Percentiles rank a stretch among this genome's conserved stretches.
Evolutionary conservation across 2,113 vertebrate species (phyloP).

Genomic region (Thermophis baileyi): DNA sequence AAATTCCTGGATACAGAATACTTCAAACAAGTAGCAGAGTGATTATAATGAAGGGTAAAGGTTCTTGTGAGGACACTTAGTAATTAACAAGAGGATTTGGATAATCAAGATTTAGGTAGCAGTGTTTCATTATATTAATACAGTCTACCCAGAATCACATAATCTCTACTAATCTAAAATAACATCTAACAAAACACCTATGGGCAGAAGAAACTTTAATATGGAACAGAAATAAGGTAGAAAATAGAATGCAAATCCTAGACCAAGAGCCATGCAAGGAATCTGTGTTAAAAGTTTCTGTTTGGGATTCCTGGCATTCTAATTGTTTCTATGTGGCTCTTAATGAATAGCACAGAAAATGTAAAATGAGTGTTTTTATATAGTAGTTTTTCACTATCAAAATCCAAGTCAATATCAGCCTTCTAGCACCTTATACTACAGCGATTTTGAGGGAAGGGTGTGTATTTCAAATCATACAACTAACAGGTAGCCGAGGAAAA

Average conservation of each 20-base stretch:
- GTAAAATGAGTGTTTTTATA: conserved; percentile 38
- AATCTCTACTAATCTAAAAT: background rate
- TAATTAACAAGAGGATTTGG: conserved; percentile 8
- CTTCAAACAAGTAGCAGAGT: background rate
- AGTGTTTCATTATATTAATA: background rate
- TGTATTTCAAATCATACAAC: conserved; percentile 26
- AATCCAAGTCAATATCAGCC: conserved; percentile 25
- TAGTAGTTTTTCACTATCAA: conserved; percentile 1
- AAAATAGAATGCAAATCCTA: conserved; percentile 14
- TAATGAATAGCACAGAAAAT: background rate
- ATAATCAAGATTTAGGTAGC: conserved; percentile 1
- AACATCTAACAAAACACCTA: background rate
- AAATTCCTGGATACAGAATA: background rate
- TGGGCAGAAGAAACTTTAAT: background rate
- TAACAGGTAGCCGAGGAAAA: conserved; percentile 22
- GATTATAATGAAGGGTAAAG: background rate
- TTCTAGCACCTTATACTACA: conserved; percentile 45
- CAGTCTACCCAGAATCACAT: background rate
- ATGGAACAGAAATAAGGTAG: background rate
- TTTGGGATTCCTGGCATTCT: background rate
- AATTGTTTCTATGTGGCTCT: background rate
- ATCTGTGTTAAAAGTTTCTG: background rate
- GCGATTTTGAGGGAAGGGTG: conserved; percentile 4
- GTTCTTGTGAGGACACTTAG: background rate
- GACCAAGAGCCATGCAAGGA: background rate